Evolutionary conservation across 1,140 invertebrate genomes (phyloP).

Genomic region (Microplitis mediator): DNA sequence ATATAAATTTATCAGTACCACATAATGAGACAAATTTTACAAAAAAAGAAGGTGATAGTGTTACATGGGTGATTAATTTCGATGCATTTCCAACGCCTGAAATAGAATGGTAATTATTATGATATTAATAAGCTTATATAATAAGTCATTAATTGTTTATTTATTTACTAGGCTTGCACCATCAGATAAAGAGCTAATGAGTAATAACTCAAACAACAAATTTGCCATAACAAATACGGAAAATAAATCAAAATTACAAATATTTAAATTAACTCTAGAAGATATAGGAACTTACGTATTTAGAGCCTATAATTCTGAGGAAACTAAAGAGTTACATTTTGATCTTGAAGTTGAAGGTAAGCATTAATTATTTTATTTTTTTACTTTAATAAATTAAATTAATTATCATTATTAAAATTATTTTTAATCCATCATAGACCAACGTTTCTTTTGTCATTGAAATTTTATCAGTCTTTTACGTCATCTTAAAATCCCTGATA

Average conservation of each 20-base stretch:
- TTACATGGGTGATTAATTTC: constrained; percentile 55
- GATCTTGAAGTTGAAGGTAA: constrained; percentile 43
- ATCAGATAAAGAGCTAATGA: constrained; percentile 37
- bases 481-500: too few relatives aligned
- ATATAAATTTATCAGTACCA: constrained; percentile 56
- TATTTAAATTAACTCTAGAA: constrained; percentile 34
- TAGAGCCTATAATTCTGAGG: constrained; percentile 36
- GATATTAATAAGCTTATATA: constrained; percentile 14
- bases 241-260: constrained; percentile 31
- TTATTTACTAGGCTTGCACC: constrained; percentile 38
- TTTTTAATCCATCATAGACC: too few relatives aligned
- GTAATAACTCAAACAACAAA: constrained; percentile 15
- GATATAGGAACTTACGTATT: constrained; percentile 45
- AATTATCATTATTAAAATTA: too few relatives aligned
- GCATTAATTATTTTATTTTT: background rate
- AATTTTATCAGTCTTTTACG: too few relatives aligned
- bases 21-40: constrained; percentile 41
- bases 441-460: too few relatives aligned
- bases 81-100: constrained; percentile 56
- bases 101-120: constrained; percentile 53
- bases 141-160: background rate
- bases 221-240: constrained; percentile 18
- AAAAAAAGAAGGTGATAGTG: constrained; percentile 28
- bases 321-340: constrained; percentile 38
- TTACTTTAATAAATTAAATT: too few relatives aligned